Evolutionary conservation across 2,888 invertebrate species (phyloP).

Genomic region (Leptinotarsa rubiginosa): DNA sequence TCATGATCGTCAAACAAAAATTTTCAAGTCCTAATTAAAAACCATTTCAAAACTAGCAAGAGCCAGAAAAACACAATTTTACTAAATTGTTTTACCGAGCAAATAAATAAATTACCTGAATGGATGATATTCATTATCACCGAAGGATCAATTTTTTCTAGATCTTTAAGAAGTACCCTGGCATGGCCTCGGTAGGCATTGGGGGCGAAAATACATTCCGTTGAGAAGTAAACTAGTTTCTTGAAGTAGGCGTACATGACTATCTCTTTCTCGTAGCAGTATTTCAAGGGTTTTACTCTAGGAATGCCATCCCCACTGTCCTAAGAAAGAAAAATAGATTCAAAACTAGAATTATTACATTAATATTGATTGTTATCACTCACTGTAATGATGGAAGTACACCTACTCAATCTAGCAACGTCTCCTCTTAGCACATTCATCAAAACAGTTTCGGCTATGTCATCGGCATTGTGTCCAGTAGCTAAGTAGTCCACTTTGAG

Average conservation of each 20-base stretch:
- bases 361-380: slow-evolving; percentile 52
- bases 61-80: too few species aligned
- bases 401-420: slow-evolving; percentile 90
- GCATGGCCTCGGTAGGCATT: slow-evolving; percentile 97
- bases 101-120: slow-evolving; percentile 72
- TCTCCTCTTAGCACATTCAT: slow-evolving; percentile 99
- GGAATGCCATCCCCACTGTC: slow-evolving; percentile 86
- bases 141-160: slow-evolving; percentile 92
- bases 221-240: slow-evolving; percentile 96
- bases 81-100: too few species aligned
- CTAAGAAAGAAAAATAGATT: slow-evolving; percentile 64
- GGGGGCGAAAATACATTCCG: slow-evolving; percentile 98
- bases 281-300: slow-evolving; percentile 95
- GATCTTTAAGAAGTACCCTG: slow-evolving; percentile 89
- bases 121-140: slow-evolving; percentile 94
- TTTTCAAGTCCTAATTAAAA: background rate
- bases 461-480: slow-evolving; percentile 97
- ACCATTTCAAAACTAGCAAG: background rate
- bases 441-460: slow-evolving; percentile 97
- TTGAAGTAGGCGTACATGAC: slow-evolving; percentile 99
- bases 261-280: slow-evolving; percentile 98
- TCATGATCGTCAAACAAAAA: too few species aligned
- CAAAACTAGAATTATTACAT: background rate
- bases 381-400: slow-evolving; percentile 91
- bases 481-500: slow-evolving; percentile 92